Percentiles rank a stretch among this genome's conserved stretches.
phyloP scores from a whole-genome alignment of 2,888 invertebrate species.

The Acleris laterana region DNA sequence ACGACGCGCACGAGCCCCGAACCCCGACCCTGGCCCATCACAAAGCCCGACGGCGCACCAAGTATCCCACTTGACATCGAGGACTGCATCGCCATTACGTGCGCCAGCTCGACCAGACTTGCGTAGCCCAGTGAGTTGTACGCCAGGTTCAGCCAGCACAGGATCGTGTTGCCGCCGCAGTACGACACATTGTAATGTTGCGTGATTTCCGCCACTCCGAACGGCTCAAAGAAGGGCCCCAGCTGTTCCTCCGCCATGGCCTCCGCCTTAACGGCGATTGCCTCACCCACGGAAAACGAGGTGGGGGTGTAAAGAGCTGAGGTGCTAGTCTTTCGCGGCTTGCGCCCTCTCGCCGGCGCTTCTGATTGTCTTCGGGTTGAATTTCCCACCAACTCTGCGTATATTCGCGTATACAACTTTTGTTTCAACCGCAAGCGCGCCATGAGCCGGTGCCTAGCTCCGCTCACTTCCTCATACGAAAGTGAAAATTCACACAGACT shows the following conservation, averaged over 20 bases:
- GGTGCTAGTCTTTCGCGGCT: slow-evolving; percentile 20
- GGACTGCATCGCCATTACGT: slow-evolving; percentile 35
- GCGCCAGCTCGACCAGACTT: slow-evolving; percentile 17
- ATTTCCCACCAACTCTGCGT: slow-evolving; percentile 5
- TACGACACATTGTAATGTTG: slow-evolving; percentile 29
- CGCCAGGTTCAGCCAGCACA: slow-evolving; percentile 46
- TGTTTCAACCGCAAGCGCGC: slow-evolving; percentile 36
- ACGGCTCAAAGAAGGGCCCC: slow-evolving; percentile 42
- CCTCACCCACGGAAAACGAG: neutral
- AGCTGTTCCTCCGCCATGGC: slow-evolving; percentile 39
- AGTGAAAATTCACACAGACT: slow-evolving; percentile 44
- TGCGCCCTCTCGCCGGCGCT: slow-evolving; percentile 4
- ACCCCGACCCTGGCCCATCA: slow-evolving; percentile 40
- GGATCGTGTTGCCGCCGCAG: slow-evolving; percentile 45
- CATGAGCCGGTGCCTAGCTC: slow-evolving; percentile 41
- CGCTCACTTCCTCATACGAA: slow-evolving; percentile 41
- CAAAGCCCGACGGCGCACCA: neutral
- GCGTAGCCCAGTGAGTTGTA: slow-evolving; percentile 43
- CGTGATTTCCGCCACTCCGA: slow-evolving; percentile 40
- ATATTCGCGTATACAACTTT: slow-evolving; percentile 34
- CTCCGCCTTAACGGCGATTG: slow-evolving; percentile 37
- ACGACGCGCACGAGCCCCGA: slow-evolving; percentile 44
- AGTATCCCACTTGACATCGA: no score
- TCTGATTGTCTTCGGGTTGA: slow-evolving; percentile 6
- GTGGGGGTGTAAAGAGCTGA: slow-evolving; percentile 26